Base-by-base conservation (phyloP, 1,140 invertebrate species). In the Drosophila lacteicornis region DNA sequence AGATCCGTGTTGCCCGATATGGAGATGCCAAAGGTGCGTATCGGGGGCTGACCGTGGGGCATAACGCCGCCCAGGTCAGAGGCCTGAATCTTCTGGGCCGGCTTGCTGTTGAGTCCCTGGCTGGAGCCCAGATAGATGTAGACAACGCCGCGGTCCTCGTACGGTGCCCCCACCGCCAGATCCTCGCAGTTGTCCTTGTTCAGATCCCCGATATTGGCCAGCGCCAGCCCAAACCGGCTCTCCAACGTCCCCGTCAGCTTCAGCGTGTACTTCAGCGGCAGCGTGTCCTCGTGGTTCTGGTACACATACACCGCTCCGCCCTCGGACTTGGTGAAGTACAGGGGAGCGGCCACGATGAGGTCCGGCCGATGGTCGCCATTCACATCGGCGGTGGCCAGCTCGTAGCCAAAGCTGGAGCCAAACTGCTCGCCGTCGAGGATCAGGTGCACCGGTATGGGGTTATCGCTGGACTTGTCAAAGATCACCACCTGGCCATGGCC, bases 221-320 rank as follows among this genome's bases (percentile, higher is more conserved):
- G 94, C 0, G 98, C 94, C 75, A 98, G 96, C 6, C 98, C 98
- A 93, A 98, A 99, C 70, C 97, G 95, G 47, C 96, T 97, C 93
- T 97, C 96, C 46, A 94, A 90, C 56, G 95, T 94, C 4, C 97
- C 96, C 11, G 95, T 95, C 7, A 97, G 80, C 91, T 94, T 95
- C n/a, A 95, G 77, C 17, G 94, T 95, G 8, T 96, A 93, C 78
- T 94, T 94, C 45, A 94, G 73, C 40, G 94, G 93, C 56, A 94
- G 70, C 59, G 93, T 93, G 66, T 94, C 93, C 47, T 93, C 87
- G 53, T 93, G 77, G 87, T 97, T 96, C 86, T 97, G 93, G 90
- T 97, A 99, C 33, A 99, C 93, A 82, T 99, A 99, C 19, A 98
- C 97, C 4, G 98, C 97, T 33, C 98, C 98, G 42, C 97, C 98